These are phyloP conservation scores for Mellivora capensis DNA, from an alignment of 2,113 vertebrate genomes.

Conservation along the genomic window DNA sequence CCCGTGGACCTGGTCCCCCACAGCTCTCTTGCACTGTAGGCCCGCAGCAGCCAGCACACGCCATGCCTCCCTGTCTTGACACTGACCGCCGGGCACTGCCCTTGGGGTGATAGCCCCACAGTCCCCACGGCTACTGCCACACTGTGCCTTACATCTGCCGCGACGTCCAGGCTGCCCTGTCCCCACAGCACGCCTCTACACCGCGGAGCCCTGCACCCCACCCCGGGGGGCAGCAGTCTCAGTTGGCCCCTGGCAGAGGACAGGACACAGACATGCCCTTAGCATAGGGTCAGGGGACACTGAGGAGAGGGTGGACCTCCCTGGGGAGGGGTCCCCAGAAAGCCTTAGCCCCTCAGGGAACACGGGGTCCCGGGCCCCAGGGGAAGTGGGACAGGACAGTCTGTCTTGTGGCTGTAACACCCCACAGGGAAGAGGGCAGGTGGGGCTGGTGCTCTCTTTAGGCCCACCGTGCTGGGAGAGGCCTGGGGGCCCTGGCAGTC, in stretches of 20 bases:
- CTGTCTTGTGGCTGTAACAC: not conserved
- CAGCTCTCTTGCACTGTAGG: slow-evolving; percentile 48
- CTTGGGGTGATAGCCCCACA: not conserved
- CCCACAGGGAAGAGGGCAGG: not conserved
- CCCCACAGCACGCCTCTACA: not conserved
- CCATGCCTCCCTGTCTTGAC: slow-evolving; percentile 21
- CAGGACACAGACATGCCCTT: not conserved
- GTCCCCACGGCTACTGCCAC: slow-evolving; percentile 15
- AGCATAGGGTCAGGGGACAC: not conserved
- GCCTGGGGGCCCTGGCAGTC: not conserved
- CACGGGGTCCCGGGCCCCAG: not conserved
- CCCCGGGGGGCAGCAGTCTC: not conserved
- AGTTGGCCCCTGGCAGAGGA: not conserved
- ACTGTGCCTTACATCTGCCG: slow-evolving; percentile 66
- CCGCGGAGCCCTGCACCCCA: not conserved
- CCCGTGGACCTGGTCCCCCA: not conserved
- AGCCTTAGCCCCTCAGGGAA: slow-evolving; percentile 36
- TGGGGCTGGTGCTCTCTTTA: not conserved
- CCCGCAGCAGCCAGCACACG: not conserved
- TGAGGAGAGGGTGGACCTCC: not conserved
- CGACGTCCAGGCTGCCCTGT: not conserved
- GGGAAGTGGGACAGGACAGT: not conserved
- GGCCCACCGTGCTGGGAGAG: not conserved
- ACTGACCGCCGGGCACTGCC: slow-evolving; percentile 8
- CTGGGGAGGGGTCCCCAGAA: not conserved